Base-by-base conservation (phyloP, 2,113 vertebrate genomes). In the Cyanocitta stelleri region DNA sequence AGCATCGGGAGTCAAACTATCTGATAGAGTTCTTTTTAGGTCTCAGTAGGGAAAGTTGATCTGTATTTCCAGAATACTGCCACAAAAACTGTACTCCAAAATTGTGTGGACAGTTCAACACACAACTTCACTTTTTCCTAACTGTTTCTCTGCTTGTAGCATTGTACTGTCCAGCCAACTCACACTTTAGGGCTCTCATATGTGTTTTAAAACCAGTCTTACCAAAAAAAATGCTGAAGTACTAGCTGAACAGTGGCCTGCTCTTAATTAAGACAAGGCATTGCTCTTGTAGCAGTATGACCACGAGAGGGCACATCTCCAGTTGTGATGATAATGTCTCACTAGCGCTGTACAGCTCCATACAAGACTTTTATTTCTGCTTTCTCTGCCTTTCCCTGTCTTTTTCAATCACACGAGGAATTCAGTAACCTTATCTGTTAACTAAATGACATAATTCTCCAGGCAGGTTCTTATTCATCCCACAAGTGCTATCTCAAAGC, bases 1-100 rank as follows among this genome's bases (percentile, higher is more conserved):
- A 73, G 33, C 8, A 75, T 14, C 0, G 0, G 5, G 16, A 73
- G 23, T 33, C 11, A 49, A 80, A 56, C 7, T 33, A 24, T 32
- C 63, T 79, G 27, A 32, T 15, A 10, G 75, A 72, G 14, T 35
- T 7, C 3, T 73, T 92, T 91, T 61, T 30, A 44, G 37, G 64
- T 71, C 41, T 67, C 49, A 37, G 43, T 14, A 43, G 33, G 12
- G 29, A 43, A 54, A 59, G 21, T 10, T 79, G 44, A 37, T 62
- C 11, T 46, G 12, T 44, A 33, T 69, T 66, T 83, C 37, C 26
- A 80, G 39, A 49, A 33, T 54, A 44, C 11, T 3, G 3, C 37
- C 68, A 49, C 43, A 77, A 68, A 67, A 83, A 17, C 26, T 30
- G 13, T 11, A 16, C 13, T 52, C 35, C 14, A n/a, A 27, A 43